Conservation (phyloP, 2,113 vertebrate species). For the Pleuronectes platessa region DNA sequence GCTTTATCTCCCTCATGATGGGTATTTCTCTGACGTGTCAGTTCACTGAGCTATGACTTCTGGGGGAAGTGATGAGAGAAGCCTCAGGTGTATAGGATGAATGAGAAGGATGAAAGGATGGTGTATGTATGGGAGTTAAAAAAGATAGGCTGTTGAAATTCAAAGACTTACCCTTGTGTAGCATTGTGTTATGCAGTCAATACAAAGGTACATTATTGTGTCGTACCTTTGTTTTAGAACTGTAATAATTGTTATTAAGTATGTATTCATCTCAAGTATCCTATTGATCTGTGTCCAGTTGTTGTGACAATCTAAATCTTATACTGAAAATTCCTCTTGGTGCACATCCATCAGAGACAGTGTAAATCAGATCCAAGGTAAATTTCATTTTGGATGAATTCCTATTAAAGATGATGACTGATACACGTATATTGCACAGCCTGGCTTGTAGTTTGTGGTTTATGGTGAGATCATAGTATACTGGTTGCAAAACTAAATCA, state of each 20-base stretch:
- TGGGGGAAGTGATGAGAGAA: slow-evolving; percentile 23
- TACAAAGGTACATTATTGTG: no score
- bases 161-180: neutral
- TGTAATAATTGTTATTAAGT: no score
- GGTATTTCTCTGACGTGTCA: slow-evolving; percentile 39
- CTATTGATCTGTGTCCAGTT: neutral
- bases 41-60: slow-evolving; percentile 46
- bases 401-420: neutral
- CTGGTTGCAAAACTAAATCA: no score
- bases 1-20: slow-evolving; percentile 44
- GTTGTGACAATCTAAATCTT: neutral
- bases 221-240: no score
- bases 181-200: neutral
- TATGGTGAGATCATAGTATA: no score
- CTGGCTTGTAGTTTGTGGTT: no score
- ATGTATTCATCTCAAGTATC: neutral
- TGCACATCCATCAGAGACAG: neutral
- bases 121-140: slow-evolving; percentile 1
- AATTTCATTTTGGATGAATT: neutral
- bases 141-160: slow-evolving; percentile 1
- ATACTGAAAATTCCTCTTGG: neutral
- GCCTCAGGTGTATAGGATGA: slow-evolving; percentile 20
- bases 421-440: neutral
- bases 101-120: slow-evolving; percentile 18
- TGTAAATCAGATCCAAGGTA: neutral